Conservation (phyloP, 2,888 invertebrate genomes). For the Mantis religiosa region DNA sequence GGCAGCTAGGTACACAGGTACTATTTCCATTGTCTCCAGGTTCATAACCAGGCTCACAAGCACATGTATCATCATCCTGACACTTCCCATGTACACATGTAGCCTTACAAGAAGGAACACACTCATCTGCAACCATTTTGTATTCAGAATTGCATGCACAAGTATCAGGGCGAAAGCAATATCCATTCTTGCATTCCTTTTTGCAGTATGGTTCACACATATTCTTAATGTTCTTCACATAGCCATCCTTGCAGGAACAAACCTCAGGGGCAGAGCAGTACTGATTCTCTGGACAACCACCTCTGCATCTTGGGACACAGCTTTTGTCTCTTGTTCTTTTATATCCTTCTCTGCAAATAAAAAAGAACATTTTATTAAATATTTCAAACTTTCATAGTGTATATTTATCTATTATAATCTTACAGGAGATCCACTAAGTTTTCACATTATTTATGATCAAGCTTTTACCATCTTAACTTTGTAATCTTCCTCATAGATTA, state of each 20-base stretch:
- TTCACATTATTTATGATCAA: too few species aligned
- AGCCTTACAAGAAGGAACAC: neutral
- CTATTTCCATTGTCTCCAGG: conserved; percentile 20
- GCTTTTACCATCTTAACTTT: too few species aligned
- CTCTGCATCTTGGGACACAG: neutral
- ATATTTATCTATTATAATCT: too few species aligned
- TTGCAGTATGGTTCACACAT: conserved; percentile 57
- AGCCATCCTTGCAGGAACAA: conserved; percentile 2
- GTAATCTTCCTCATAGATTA: too few species aligned
- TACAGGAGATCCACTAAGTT: too few species aligned
- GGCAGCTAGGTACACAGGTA: conserved; percentile 13
- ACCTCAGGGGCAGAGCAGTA: conserved; percentile 4
- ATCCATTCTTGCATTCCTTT: conserved; percentile 43
- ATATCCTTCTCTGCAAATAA: neutral
- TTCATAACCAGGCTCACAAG: conserved; percentile 32
- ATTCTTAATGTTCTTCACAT: neutral
- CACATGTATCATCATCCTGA: conserved; percentile 21
- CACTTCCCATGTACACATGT: neutral
- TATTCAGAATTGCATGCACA: neutral
- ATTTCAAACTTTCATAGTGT: too few species aligned
- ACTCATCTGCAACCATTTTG: neutral
- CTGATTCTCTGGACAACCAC: neutral
- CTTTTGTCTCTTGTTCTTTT: neutral
- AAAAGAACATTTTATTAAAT: neutral
- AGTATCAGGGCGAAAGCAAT: neutral